Percentiles rank a stretch among this genome's conserved stretches.
Evolutionary conservation across 2,797 vertebrate species (phyloP).

Genomic region (Coluber constrictor): DNA sequence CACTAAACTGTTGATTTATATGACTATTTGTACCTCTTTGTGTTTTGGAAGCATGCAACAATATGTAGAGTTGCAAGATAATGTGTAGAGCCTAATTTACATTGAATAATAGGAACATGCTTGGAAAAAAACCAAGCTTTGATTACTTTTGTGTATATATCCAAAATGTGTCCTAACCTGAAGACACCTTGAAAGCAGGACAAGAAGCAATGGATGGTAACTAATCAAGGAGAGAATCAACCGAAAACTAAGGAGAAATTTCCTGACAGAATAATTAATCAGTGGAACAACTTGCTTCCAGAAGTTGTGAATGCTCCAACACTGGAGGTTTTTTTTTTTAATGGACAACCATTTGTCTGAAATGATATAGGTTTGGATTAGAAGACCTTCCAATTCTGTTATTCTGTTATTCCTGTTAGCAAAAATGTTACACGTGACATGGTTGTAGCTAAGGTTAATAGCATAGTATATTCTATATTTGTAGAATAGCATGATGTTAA

Average conservation of each 20-base stretch:
- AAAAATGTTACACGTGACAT: background rate
- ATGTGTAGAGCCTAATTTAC: background rate
- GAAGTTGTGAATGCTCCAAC: no score
- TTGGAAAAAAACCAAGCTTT: background rate
- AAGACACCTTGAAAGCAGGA: no score
- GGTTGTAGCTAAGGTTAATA: background rate
- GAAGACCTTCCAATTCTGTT: no score
- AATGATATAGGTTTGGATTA: no score
- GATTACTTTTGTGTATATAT: background rate
- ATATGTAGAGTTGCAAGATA: background rate
- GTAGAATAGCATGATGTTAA: background rate
- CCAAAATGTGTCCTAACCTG: background rate
- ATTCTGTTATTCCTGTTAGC: background rate
- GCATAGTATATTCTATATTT: background rate
- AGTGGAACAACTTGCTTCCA: no score
- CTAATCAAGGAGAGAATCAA: no score
- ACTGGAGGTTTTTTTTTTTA: no score
- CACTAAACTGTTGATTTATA: background rate
- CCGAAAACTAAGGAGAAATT: no score
- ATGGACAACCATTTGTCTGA: no score
- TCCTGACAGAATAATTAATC: no score
- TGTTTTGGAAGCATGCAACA: background rate
- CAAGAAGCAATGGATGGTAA: no score
- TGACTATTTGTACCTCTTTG: background rate
- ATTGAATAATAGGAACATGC: background rate